phyloP scores from a whole-genome alignment of 1,140 invertebrate genomes.

The Zelostemma sp. region DNA sequence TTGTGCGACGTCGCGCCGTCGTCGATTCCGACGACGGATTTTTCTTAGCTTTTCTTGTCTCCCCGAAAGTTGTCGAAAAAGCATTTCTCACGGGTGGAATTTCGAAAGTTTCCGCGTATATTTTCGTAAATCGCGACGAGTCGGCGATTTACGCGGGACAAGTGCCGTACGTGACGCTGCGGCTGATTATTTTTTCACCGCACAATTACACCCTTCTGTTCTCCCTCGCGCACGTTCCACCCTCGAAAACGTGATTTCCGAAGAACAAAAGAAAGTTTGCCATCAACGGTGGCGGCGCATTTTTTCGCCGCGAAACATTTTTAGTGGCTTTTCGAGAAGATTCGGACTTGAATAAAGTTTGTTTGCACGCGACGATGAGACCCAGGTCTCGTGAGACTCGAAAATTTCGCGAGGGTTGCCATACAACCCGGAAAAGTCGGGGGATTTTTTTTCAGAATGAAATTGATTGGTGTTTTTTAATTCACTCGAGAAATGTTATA shows the following conservation, averaged over 20 bases:
- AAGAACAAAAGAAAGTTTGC: slow-evolving; percentile 38
- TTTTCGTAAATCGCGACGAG: slow-evolving; percentile 32
- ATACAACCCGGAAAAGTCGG: too few relatives aligned
- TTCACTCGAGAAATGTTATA: too few relatives aligned
- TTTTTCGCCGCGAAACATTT: slow-evolving; percentile 36
- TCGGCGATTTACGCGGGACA: slow-evolving; percentile 46
- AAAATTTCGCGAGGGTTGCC: too few relatives aligned
- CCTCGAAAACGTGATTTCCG: slow-evolving; percentile 41
- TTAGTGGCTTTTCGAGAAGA: slow-evolving; percentile 18
- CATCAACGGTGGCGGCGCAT: slow-evolving; percentile 17
- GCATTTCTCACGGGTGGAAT: neutral
- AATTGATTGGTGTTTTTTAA: too few relatives aligned
- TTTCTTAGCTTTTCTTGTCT: too few relatives aligned
- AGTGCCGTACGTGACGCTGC: slow-evolving; percentile 48
- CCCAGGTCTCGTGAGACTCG: slow-evolving; percentile 23
- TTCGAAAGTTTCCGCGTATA: neutral
- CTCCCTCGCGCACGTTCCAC: slow-evolving; percentile 28
- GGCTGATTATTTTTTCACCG: slow-evolving; percentile 63
- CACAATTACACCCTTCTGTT: slow-evolving; percentile 53
- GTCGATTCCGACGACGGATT: too few relatives aligned
- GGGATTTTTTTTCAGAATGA: too few relatives aligned
- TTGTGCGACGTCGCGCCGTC: neutral
- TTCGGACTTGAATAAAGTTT: slow-evolving; percentile 36
- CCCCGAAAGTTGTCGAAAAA: too few relatives aligned
- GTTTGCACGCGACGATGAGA: slow-evolving; percentile 44